These are phyloP conservation scores for Manis crassicaudata DNA, from an alignment of 2,797 vertebrate genomes.

Conservation along the genomic window DNA sequence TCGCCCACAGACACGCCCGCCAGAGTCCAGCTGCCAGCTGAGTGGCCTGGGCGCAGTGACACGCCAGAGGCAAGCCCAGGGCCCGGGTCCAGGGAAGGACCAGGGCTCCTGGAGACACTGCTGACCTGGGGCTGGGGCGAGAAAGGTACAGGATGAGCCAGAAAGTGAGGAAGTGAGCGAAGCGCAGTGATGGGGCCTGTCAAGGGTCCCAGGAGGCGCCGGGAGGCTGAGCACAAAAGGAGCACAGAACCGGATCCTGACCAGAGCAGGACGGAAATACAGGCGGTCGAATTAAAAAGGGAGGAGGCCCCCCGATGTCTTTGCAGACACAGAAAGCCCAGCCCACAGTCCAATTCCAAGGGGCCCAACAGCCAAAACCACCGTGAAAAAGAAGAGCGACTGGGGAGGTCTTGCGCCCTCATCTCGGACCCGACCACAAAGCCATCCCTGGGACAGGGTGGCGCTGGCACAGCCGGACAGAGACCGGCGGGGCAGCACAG, in stretches of 20 bases:
- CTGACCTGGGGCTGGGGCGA: neutral
- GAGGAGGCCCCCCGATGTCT: neutral
- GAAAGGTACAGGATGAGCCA: fast-evolving
- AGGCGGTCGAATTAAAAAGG: neutral
- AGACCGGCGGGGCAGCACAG: fast-evolving
- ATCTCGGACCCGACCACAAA: fast-evolving
- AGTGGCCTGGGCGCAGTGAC: fast-evolving
- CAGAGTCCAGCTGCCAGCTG: too few species aligned
- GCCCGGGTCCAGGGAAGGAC: neutral
- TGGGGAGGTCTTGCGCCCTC: fast-evolving
- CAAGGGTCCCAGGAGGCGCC: neutral
- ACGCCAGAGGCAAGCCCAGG: too few species aligned
- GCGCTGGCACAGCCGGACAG: fast-evolving
- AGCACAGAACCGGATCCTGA: fast-evolving
- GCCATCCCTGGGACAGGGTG: fast-evolving
- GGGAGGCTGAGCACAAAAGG: too few species aligned
- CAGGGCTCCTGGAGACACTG: neutral
- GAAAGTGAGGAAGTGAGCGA: neutral
- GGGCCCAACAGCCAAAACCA: neutral
- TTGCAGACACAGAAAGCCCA: neutral
- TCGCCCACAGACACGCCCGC: too few species aligned
- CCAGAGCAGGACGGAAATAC: fast-evolving
- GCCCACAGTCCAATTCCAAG: neutral
- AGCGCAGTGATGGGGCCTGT: neutral
- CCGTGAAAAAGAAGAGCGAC: too few species aligned